Conservation (phyloP, 2,888 invertebrate species). For the Pasiphila rectangulata region DNA sequence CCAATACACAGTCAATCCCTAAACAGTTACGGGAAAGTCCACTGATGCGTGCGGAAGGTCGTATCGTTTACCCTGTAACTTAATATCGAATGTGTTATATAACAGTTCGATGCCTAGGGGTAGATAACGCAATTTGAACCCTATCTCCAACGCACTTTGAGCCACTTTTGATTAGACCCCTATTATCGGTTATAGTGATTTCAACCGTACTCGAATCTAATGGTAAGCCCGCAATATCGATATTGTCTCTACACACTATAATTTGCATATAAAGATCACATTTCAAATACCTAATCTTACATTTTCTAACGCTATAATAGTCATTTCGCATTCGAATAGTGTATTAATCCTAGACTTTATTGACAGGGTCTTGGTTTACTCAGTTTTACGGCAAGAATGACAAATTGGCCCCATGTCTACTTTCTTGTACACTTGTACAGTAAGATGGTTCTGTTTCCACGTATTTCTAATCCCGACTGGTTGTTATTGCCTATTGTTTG, state of each 20-base stretch:
- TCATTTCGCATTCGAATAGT: conserved; percentile 2
- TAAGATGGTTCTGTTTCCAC: conserved; percentile 4
- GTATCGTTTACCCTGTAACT: conserved; percentile 68
- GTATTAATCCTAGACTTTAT: conserved; percentile 12
- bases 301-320: conserved; percentile 3
- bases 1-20: conserved; percentile 13
- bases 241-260: conserved; percentile 36
- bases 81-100: conserved; percentile 65
- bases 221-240: conserved; percentile 55
- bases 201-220: conserved; percentile 48
- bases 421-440: neutral
- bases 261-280: conserved; percentile 17
- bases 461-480: conserved; percentile 10
- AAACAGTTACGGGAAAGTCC: conserved; percentile 53
- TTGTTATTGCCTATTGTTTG: conserved; percentile 3
- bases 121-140: conserved; percentile 47
- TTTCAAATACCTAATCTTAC: conserved; percentile 3
- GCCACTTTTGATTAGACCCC: conserved; percentile 36
- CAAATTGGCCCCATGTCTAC: too few species aligned
- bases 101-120: conserved; percentile 54
- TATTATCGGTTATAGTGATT: conserved; percentile 37
- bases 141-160: conserved; percentile 37
- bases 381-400: conserved; percentile 7
- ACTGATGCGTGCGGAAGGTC: conserved; percentile 66
- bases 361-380: neutral